phyloP scores from a whole-genome alignment of 2,113 vertebrate species.

The Aspiorhynchus laticeps region DNA sequence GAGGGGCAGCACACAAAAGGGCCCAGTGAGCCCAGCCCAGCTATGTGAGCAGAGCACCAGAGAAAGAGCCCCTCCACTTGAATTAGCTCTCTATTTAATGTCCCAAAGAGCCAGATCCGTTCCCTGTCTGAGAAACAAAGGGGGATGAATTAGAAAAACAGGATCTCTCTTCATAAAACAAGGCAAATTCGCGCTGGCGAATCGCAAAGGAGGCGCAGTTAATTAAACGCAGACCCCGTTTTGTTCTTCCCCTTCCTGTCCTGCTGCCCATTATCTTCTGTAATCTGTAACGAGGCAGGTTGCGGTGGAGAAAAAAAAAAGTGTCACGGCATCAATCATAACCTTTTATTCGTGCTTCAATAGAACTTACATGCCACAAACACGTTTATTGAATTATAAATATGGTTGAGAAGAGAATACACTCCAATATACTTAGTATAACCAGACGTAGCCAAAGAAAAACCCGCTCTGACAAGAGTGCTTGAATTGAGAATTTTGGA shows the following conservation, averaged over 20 bases:
- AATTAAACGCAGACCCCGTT: conserved; percentile 87
- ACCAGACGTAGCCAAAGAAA: neutral
- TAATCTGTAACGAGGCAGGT: conserved; percentile 30
- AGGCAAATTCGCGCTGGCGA: conserved; percentile 87
- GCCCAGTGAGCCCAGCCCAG: conserved; percentile 84
- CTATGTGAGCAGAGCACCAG: conserved; percentile 83
- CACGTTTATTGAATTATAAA: neutral
- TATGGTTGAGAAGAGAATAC: neutral
- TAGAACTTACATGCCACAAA: neutral
- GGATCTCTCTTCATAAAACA: conserved; percentile 91
- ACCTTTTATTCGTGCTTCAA: neutral
- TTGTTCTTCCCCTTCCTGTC: conserved; percentile 67
- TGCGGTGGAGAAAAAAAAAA: neutral
- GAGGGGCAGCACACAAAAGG: conserved; percentile 82
- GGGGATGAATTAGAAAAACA: conserved; percentile 89
- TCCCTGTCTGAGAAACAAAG: conserved; percentile 88
- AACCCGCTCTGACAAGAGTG: neutral
- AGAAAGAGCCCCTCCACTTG: conserved; percentile 86
- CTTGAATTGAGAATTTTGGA: neutral
- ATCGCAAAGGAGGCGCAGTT: conserved; percentile 87
- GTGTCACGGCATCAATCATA: conserved; percentile 23
- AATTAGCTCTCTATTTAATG: conserved; percentile 93
- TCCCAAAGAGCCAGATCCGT: conserved; percentile 90
- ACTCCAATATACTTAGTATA: neutral
- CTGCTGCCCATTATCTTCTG: conserved; percentile 40